Evolutionary conservation across 2,113 vertebrate genomes (phyloP).

Genomic region (Cryptotis parvus): DNA sequence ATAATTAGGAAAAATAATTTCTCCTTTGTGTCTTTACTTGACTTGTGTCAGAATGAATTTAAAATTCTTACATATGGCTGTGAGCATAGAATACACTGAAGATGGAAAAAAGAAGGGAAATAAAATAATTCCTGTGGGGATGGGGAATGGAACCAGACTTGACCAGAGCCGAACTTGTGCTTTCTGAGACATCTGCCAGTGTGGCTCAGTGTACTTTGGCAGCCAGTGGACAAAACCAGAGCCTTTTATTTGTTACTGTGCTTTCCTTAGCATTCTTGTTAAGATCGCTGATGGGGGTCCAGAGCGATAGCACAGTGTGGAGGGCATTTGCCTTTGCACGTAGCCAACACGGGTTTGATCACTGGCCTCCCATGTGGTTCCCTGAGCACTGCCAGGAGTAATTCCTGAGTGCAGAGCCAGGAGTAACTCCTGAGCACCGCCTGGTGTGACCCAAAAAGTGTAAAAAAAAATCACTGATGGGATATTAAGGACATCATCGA

Average conservation of each 20-base stretch:
- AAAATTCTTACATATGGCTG: constrained; percentile 33
- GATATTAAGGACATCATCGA: neutral
- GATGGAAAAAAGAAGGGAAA: neutral
- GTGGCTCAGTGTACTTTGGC: neutral
- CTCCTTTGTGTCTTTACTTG: neutral
- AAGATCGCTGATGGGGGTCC: constrained; percentile 33
- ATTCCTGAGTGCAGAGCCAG: too few relatives aligned
- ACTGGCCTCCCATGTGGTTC: too few relatives aligned
- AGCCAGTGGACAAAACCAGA: neutral
- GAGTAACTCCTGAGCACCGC: too few relatives aligned
- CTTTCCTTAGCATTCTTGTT: constrained; percentile 45
- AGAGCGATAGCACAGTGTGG: too few relatives aligned
- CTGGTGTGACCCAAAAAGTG: too few relatives aligned
- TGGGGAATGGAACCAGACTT: constrained; percentile 8
- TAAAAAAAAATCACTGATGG: too few relatives aligned
- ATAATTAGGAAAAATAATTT: constrained; percentile 23
- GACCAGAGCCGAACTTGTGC: neutral
- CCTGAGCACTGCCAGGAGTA: too few relatives aligned
- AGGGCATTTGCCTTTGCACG: too few relatives aligned
- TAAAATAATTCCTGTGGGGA: neutral
- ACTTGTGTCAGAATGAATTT: constrained; percentile 53
- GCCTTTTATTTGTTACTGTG: neutral
- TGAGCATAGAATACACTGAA: constrained; percentile 18
- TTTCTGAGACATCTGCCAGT: neutral
- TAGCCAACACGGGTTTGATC: too few relatives aligned